Conservation (phyloP, 2,113 vertebrate species). For the Phasianus colchicus region DNA sequence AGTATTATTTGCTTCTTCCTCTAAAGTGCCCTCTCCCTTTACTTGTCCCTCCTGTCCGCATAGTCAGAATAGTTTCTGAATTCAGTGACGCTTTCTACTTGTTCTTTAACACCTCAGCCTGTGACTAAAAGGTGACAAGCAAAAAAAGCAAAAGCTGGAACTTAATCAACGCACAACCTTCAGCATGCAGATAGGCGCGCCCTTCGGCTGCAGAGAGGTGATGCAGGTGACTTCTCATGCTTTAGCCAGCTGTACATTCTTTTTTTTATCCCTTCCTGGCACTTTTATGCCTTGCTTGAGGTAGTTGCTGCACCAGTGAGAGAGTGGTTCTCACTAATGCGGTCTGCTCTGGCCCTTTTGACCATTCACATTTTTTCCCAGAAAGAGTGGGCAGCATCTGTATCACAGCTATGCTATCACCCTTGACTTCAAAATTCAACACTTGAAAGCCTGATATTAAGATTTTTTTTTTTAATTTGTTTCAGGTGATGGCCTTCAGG, state of each 20-base stretch:
- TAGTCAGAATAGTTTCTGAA: conserved; percentile 37
- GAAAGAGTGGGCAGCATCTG: not conserved
- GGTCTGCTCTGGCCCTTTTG: not conserved
- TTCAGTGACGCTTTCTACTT: not conserved
- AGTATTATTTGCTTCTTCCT: conserved; percentile 43
- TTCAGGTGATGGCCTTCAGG: conserved; percentile 53
- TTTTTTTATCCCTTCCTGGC: conserved; percentile 23
- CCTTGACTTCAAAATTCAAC: not conserved
- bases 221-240: not conserved
- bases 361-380: not conserved
- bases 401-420: not conserved
- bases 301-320: conserved; percentile 15
- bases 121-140: conserved; percentile 10
- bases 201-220: not conserved
- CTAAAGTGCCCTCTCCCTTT: conserved; percentile 1
- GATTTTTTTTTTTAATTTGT: conserved; percentile 26
- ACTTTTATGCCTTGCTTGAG: conserved; percentile 60
- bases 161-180: conserved; percentile 11
- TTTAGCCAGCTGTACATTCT: not conserved
- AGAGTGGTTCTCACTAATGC: not conserved
- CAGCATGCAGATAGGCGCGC: not conserved
- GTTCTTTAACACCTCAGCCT: conserved; percentile 11
- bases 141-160: conserved; percentile 38
- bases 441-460: conserved; percentile 25
- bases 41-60: not conserved